Evolutionary conservation across 1,140 invertebrate genomes (phyloP).

Genomic region (Agrypnia vestita): DNA sequence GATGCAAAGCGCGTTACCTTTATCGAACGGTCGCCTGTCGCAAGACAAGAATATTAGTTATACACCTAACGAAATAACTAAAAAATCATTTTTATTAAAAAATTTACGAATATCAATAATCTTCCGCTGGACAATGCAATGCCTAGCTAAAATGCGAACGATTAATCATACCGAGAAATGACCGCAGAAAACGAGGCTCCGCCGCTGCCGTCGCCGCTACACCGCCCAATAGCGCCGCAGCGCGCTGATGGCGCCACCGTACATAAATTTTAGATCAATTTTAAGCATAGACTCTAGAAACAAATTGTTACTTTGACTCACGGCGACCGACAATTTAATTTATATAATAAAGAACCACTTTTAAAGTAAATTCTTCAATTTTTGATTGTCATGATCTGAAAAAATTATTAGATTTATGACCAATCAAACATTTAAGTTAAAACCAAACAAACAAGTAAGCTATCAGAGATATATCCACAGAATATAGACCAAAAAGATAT

Average conservation of each 20-base stretch:
- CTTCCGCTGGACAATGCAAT: constrained; percentile 11
- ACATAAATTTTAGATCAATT: constrained; percentile 41
- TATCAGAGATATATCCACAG: no score
- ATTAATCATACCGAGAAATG: constrained; percentile 40
- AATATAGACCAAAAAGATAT: no score
- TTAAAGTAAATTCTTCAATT: no score
- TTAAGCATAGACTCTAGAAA: constrained; percentile 45
- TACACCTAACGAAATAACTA: constrained; percentile 8
- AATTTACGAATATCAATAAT: neutral
- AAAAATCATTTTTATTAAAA: constrained; percentile 5
- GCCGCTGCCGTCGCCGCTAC: constrained; percentile 33
- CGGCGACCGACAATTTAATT: no score
- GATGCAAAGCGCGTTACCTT: constrained; percentile 55
- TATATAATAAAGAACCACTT: no score
- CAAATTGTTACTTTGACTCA: neutral
- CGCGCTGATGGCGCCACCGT: constrained; percentile 41
- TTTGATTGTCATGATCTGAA: no score
- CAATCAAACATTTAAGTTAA: no score
- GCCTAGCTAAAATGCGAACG: constrained; percentile 15
- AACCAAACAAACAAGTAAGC: no score
- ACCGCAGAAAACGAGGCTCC: constrained; percentile 35
- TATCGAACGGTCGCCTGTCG: constrained; percentile 41
- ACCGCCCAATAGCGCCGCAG: constrained; percentile 6
- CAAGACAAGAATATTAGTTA: constrained; percentile 1
- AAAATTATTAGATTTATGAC: no score